Conservation (phyloP, 2,888 invertebrate genomes). For the Ceramica pisi region DNA sequence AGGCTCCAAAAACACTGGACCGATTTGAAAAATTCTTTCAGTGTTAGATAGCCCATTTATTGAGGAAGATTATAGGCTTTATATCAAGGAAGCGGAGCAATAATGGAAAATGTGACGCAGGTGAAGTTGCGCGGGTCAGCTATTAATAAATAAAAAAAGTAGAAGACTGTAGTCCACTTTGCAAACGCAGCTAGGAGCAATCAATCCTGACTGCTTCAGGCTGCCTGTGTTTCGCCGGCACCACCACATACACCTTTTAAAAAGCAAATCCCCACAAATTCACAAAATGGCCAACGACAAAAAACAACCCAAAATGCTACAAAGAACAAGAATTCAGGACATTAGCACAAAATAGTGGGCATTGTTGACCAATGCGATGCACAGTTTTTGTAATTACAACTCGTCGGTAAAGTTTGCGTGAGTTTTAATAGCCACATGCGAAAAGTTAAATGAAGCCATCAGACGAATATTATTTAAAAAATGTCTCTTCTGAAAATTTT, state of each 20-base stretch:
- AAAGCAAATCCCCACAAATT: background rate
- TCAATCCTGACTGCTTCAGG: too few species aligned
- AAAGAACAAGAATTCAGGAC: slow-evolving; percentile 33
- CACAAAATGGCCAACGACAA: background rate
- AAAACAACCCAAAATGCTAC: slow-evolving; percentile 5
- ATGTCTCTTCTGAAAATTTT: slow-evolving; percentile 45
- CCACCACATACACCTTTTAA: background rate
- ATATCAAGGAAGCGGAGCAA: too few species aligned
- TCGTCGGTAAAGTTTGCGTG: slow-evolving; percentile 62
- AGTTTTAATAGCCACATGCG: slow-evolving; percentile 67
- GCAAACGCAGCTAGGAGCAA: too few species aligned
- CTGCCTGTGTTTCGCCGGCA: too few species aligned
- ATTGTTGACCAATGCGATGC: slow-evolving; percentile 52
- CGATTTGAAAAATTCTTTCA: too few species aligned
- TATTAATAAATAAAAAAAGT: too few species aligned
- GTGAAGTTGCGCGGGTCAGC: too few species aligned
- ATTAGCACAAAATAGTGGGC: slow-evolving; percentile 41
- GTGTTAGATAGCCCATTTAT: too few species aligned
- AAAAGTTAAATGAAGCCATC: slow-evolving; percentile 68
- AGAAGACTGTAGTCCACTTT: too few species aligned
- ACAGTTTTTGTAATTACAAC: slow-evolving; percentile 65
- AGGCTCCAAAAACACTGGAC: too few species aligned
- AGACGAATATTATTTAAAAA: slow-evolving; percentile 58
- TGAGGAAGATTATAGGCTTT: too few species aligned
- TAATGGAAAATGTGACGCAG: too few species aligned